phyloP scores from a whole-genome alignment of 2,797 vertebrate genomes.

The Psittacula derbiana region DNA sequence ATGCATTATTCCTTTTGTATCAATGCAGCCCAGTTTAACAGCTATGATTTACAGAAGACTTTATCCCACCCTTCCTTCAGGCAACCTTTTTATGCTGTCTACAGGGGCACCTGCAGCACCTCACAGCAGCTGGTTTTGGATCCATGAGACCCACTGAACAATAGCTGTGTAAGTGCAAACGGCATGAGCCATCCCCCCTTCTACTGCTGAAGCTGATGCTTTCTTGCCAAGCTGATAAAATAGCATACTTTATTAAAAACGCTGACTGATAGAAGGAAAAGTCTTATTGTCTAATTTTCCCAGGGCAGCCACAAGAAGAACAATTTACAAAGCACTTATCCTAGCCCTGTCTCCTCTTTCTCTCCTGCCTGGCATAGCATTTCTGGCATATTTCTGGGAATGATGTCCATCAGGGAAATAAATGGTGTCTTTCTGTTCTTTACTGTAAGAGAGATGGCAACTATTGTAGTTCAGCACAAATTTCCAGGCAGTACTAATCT shows the following conservation, averaged over 20 bases:
- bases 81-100: not conserved
- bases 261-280: not conserved
- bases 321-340: not conserved
- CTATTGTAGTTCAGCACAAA: not conserved
- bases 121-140: not conserved
- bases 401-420: not conserved
- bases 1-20: not conserved
- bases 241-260: not conserved
- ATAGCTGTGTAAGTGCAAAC: not conserved
- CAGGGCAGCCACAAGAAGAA: not conserved
- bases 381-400: not conserved
- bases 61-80: not conserved
- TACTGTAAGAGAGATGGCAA: not conserved
- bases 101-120: not conserved
- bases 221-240: slow-evolving; percentile 9
- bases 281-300: not conserved
- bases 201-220: not conserved
- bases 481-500: not conserved
- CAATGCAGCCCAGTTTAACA: not conserved
- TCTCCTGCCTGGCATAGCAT: not conserved
- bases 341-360: not conserved
- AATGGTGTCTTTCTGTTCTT: not conserved
- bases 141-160: not conserved
- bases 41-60: not conserved
- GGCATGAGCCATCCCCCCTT: not conserved